A percentile compares a stretch with the other conserved stretches of the same genome.
Conservation (phyloP, 2,888 invertebrate genomes). For the Acronicta aceris region DNA sequence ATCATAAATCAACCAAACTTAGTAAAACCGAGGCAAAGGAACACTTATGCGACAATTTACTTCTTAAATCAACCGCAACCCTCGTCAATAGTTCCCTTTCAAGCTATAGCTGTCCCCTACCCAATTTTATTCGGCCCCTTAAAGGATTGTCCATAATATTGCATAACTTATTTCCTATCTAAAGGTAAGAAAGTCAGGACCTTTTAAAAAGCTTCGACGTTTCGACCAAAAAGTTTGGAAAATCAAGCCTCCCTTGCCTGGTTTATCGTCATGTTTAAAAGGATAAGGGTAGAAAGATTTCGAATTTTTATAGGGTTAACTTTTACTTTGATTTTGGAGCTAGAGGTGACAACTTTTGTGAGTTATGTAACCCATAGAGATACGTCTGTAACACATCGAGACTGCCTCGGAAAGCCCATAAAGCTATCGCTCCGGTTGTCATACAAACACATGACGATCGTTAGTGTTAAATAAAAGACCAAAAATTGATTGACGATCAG, state of each 20-base stretch:
- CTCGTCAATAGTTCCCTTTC: constrained; percentile 29
- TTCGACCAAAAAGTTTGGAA: constrained; percentile 15
- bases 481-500: too few relatives aligned
- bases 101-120: constrained; percentile 7
- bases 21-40: constrained; percentile 4
- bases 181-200: constrained; percentile 16
- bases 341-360: not conserved
- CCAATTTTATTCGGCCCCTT: constrained; percentile 24
- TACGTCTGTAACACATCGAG: too few relatives aligned
- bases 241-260: constrained; percentile 21
- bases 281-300: constrained; percentile 17
- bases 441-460: too few relatives aligned
- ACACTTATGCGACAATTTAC: constrained; percentile 3
- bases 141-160: constrained; percentile 16
- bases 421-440: too few relatives aligned
- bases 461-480: too few relatives aligned
- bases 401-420: too few relatives aligned
- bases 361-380: too few relatives aligned
- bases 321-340: not conserved
- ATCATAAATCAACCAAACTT: not conserved
- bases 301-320: not conserved
- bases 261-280: constrained; percentile 18
- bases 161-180: constrained; percentile 31
- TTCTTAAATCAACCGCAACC: constrained; percentile 27
- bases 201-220: constrained; percentile 15